These are phyloP conservation scores for Melinaea marsaeus DNA, from an alignment of 2,888 invertebrate genomes.

Conservation along the genomic window DNA sequence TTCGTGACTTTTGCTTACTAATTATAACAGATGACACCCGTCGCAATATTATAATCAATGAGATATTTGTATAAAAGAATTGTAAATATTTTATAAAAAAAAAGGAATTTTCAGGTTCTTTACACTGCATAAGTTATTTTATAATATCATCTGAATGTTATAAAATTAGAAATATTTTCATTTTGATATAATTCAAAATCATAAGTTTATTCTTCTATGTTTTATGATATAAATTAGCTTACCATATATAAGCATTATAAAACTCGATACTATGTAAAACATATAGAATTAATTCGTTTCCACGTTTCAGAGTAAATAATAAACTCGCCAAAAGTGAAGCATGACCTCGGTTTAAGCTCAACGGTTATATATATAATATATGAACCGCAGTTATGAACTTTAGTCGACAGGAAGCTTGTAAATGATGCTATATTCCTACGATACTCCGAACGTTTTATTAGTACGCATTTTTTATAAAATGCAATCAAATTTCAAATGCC, in stretches of 20 bases:
- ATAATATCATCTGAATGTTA: too few species aligned
- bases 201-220: too few species aligned
- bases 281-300: slow-evolving; percentile 16
- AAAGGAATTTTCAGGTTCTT: too few species aligned
- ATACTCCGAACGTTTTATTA: slow-evolving; percentile 19
- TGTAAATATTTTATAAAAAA: slow-evolving; percentile 2
- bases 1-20: slow-evolving; percentile 61
- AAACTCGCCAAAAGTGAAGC: slow-evolving; percentile 20
- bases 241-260: neutral
- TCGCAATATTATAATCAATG: slow-evolving; percentile 29
- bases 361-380: slow-evolving; percentile 19
- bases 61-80: neutral
- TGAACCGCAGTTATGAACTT: slow-evolving; percentile 25
- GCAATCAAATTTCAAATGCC: neutral
- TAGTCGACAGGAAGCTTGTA: slow-evolving; percentile 28
- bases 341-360: slow-evolving; percentile 17
- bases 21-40: slow-evolving; percentile 50
- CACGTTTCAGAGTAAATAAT: slow-evolving; percentile 24
- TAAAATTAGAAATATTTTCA: too few species aligned
- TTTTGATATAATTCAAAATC: too few species aligned
- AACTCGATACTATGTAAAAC: neutral
- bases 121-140: too few species aligned
- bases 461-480: slow-evolving; percentile 19
- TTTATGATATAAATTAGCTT: neutral
- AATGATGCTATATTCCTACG: slow-evolving; percentile 18